Conservation (phyloP, 2,888 invertebrate genomes). For the Drosophila subsilvestris region DNA sequence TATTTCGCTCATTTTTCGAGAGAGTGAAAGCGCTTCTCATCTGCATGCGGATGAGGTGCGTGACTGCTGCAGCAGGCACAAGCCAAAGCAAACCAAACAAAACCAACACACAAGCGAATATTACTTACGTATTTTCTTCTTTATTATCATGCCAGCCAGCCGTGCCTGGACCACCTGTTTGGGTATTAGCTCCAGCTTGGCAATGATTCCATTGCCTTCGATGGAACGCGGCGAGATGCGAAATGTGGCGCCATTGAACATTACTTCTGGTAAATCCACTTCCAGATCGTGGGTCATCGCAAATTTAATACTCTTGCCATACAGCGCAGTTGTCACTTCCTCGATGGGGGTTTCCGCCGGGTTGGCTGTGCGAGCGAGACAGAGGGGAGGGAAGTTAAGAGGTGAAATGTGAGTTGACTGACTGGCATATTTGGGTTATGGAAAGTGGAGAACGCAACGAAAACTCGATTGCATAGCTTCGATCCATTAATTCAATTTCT, state of each 20-base stretch:
- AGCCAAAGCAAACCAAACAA: too few species aligned
- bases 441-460: constrained; percentile 21
- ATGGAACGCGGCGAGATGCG: constrained; percentile 90
- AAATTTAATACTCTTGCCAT: constrained; percentile 89
- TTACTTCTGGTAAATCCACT: constrained; percentile 88
- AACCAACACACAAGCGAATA: constrained; percentile 1
- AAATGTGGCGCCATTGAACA: constrained; percentile 90
- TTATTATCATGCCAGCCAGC: constrained; percentile 87
- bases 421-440: constrained; percentile 43
- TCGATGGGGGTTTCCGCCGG: constrained; percentile 88
- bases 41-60: constrained; percentile 28
- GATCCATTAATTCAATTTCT: neutral
- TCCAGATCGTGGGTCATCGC: constrained; percentile 91
- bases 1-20: neutral
- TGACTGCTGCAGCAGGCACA: constrained; percentile 13
- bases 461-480: neutral
- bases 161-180: constrained; percentile 83
- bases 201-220: constrained; percentile 89
- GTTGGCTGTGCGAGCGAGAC: constrained; percentile 19
- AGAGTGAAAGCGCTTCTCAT: constrained; percentile 46
- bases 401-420: constrained; percentile 21
- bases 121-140: constrained; percentile 83
- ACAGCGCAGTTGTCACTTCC: constrained; percentile 90
- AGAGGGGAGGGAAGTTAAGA: constrained; percentile 31
- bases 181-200: constrained; percentile 89